Conservation (phyloP, 2,797 vertebrate species). For the Crypturellus tataupa region DNA sequence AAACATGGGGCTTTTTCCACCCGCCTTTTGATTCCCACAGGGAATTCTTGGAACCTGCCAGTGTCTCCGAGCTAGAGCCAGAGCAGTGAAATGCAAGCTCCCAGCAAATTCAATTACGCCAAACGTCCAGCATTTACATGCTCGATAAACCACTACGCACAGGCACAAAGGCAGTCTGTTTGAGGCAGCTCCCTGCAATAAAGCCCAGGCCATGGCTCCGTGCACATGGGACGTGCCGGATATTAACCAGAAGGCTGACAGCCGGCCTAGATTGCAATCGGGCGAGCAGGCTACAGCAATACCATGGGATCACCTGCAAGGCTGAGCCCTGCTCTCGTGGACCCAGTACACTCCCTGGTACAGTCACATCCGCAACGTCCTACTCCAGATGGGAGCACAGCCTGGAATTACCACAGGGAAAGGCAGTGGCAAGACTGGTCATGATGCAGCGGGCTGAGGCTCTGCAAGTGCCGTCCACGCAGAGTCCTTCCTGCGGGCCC, state of each 20-base stretch:
- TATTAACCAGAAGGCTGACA: not conserved
- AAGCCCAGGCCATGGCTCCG: not conserved
- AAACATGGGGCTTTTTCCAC: accelerated
- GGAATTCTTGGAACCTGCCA: not conserved
- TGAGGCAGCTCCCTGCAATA: not conserved
- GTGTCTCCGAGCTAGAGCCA: not conserved
- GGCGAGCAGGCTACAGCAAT: not conserved
- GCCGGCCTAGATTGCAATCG: not conserved
- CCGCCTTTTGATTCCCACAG: not conserved
- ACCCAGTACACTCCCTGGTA: accelerated
- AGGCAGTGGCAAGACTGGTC: not conserved
- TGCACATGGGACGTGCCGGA: not conserved
- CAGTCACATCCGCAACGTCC: too few relatives aligned
- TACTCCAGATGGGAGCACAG: not conserved
- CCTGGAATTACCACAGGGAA: not conserved
- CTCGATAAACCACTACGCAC: conserved; percentile 4
- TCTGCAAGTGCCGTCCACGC: not conserved
- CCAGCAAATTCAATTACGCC: conserved; percentile 3
- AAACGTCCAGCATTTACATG: not conserved
- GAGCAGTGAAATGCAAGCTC: not conserved
- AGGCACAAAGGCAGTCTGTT: not conserved
- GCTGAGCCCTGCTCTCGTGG: not conserved
- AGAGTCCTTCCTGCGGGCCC: not conserved
- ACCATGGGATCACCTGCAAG: accelerated
- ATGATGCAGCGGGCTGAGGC: not conserved